Base-by-base conservation (phyloP, 1,140 invertebrate genomes). In the Elymnias hypermnestra region DNA sequence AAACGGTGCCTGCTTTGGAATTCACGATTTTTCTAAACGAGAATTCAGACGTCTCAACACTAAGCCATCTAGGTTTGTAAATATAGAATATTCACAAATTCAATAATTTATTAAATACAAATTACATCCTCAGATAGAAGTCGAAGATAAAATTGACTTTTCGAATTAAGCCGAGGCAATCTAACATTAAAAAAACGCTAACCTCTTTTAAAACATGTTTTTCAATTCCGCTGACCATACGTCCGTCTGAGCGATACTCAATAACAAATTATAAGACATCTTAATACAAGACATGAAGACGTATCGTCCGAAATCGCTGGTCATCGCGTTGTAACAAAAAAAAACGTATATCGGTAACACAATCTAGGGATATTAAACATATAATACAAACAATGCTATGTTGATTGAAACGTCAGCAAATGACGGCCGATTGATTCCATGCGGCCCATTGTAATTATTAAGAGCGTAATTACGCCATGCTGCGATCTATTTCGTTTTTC, bases 371-470 rank as follows among this genome's bases (percentile, higher is more conserved):
- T 70, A 72, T 72, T 73, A 73, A 71, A 75, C 72, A 77, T 70
- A 76, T 68, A 81, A 81, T 69, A 72, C 76, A 75, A 81, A 81
- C 76, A 81, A 75, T 67, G 63, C 55, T 44, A 68, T 66, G 72
- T 62, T 77, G 76, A 81, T 81, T 81, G 76, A 81, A 81, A 81
- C 72, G 73, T 81, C 76, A 81, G 68, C 61, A 59, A 42, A 66
- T 61, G 63, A 67, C 58, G 62, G 37, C 41, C 53, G 53, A 61
- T 50, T 51, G 48, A 56, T 53, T 56, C 52, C 29, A 49, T 45
- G 26, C 40, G 48, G 31, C 45, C 46, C 57, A 61, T 56, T 61
- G 50, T 61, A 57, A 52, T 61, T 61, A 62, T 62, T 62, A 62
- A 62, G 19, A 43, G 33, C 48, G 47, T 57, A 58, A 62, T 62